Conservation (phyloP, 2,888 invertebrate genomes). For the Leptogaster cylindrica region DNA sequence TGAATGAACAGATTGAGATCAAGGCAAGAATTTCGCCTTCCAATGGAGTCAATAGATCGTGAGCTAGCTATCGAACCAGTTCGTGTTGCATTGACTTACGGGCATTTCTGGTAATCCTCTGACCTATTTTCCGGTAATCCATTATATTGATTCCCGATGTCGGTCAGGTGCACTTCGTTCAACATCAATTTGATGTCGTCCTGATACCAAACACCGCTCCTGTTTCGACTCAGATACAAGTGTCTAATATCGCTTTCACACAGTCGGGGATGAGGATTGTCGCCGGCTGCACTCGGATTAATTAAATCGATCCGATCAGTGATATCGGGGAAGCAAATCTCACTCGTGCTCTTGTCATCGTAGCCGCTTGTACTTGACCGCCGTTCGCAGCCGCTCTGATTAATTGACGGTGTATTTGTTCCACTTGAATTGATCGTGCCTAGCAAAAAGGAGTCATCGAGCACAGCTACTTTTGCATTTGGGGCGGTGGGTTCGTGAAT, state of each 20-base stretch:
- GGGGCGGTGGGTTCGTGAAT: constrained; percentile 43
- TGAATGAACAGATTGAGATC: constrained; percentile 30
- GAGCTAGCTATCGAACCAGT: background rate
- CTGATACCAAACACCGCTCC: constrained; percentile 56
- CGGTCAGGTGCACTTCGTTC: constrained; percentile 58
- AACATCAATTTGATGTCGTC: constrained; percentile 46
- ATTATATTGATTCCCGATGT: constrained; percentile 60
- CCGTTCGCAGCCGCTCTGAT: background rate
- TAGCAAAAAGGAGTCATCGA: constrained; percentile 57
- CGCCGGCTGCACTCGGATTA: constrained; percentile 29
- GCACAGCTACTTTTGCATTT: constrained; percentile 49
- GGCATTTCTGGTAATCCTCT: constrained; percentile 25
- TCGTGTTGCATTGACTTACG: constrained; percentile 2
- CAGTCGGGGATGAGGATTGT: constrained; percentile 40
- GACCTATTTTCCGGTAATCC: constrained; percentile 31
- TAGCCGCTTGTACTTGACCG: constrained; percentile 3
- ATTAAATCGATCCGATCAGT: constrained; percentile 14
- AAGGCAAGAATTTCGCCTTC: constrained; percentile 33
- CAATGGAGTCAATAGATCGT: background rate
- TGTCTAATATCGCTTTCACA: constrained; percentile 53
- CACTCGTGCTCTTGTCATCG: constrained; percentile 4
- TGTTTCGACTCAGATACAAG: constrained; percentile 59
- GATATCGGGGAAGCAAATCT: background rate
- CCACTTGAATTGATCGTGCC: constrained; percentile 51
- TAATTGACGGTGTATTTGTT: constrained; percentile 54